Conservation (phyloP, 2,888 invertebrate species). For the Halictus ligatus region DNA sequence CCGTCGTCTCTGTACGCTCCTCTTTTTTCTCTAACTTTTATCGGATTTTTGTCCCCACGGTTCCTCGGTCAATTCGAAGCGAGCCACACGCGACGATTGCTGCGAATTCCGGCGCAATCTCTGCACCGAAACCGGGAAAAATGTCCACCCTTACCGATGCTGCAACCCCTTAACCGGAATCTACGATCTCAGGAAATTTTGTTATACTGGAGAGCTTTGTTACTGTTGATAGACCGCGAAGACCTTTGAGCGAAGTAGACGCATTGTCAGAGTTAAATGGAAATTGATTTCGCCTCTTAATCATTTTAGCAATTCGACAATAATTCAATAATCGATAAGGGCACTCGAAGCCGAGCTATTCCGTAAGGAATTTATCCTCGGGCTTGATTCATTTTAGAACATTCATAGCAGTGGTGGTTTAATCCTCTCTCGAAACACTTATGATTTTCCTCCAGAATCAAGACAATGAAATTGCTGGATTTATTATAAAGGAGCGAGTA, state of each 20-base stretch:
- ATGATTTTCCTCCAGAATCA: too few species aligned
- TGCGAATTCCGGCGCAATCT: not conserved
- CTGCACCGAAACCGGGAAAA: not conserved
- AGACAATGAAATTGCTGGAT: too few species aligned
- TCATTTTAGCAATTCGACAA: not conserved
- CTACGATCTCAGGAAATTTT: not conserved
- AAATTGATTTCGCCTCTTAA: not conserved
- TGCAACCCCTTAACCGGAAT: not conserved
- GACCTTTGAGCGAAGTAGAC: not conserved
- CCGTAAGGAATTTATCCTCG: not conserved
- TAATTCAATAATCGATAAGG: not conserved
- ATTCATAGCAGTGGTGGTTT: not conserved
- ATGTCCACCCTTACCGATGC: not conserved
- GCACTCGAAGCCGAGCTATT: not conserved
- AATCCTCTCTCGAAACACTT: too few species aligned
- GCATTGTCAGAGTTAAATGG: not conserved
- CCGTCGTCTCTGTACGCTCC: not conserved
- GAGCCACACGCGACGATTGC: slow-evolving; percentile 3
- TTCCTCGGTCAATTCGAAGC: slow-evolving; percentile 12
- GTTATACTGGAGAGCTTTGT: not conserved
- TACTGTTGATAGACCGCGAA: not conserved
- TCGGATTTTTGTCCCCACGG: slow-evolving; percentile 3
- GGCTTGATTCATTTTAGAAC: not conserved
- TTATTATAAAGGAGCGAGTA: too few species aligned
- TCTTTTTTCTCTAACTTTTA: not conserved